Conservation (phyloP, 2,888 invertebrate species). For the Eupithecia centaureata region DNA sequence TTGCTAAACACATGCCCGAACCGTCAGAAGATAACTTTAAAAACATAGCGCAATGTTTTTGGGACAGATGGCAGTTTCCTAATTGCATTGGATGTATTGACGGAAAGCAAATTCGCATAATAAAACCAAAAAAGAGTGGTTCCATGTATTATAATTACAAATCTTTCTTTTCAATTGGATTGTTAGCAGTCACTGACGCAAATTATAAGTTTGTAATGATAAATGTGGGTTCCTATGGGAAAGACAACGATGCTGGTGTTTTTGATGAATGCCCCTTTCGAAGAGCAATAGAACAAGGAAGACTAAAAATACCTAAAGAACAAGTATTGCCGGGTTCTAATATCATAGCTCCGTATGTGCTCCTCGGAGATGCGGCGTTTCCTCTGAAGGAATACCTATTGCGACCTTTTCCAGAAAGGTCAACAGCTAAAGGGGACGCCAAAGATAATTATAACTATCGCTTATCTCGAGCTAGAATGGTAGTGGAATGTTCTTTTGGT, state of each 20-base stretch:
- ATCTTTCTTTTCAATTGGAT: conserved; percentile 32
- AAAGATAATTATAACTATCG: too few relatives aligned
- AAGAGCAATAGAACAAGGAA: conserved; percentile 41
- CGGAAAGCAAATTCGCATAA: conserved; percentile 40
- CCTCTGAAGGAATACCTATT: too few relatives aligned
- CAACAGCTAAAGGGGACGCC: too few relatives aligned
- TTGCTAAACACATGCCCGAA: conserved; percentile 35
- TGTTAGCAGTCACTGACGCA: conserved; percentile 36
- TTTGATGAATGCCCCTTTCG: conserved; percentile 40
- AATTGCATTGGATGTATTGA: conserved; percentile 39
- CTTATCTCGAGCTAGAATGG: too few relatives aligned
- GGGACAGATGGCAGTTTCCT: conserved; percentile 38
- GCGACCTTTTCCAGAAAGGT: too few relatives aligned
- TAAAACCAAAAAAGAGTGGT: conserved; percentile 22
- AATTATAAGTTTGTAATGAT: conserved; percentile 40
- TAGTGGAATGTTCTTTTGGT: too few relatives aligned
- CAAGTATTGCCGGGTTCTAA: too few relatives aligned
- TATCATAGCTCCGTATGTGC: too few relatives aligned
- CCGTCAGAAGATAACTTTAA: conserved; percentile 37
- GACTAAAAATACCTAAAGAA: too few relatives aligned
- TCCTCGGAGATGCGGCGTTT: too few relatives aligned
- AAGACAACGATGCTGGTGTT: conserved; percentile 41
- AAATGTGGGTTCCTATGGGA: conserved; percentile 41
- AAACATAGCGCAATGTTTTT: conserved; percentile 37
- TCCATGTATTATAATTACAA: conserved; percentile 34